Conservation (phyloP, 2,888 invertebrate species). For the Agrotis puta region DNA sequence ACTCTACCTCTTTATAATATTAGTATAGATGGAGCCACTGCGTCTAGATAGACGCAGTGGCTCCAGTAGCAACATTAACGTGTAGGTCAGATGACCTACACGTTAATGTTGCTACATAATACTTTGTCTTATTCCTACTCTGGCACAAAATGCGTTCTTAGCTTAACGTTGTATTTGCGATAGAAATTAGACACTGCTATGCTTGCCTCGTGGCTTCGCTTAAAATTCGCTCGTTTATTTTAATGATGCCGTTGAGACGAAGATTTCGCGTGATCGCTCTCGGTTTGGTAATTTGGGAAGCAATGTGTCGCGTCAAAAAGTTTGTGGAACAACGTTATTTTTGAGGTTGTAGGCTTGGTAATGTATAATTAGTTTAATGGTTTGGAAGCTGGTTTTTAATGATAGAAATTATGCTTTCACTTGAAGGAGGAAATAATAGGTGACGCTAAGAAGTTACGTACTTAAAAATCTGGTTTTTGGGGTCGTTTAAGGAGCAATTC, state of each 20-base stretch:
- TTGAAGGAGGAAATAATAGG: not conserved
- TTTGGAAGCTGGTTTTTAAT: conserved; percentile 11
- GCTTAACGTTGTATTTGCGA: conserved; percentile 48
- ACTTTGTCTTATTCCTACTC: conserved; percentile 43
- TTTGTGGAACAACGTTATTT: conserved; percentile 45
- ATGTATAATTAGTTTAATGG: conserved; percentile 24
- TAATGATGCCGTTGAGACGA: conserved; percentile 58
- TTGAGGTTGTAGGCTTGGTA: conserved; percentile 15
- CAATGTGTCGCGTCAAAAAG: conserved; percentile 54
- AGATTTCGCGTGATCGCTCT: conserved; percentile 58
- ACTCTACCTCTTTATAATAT: too few species aligned
- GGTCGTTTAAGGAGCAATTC: too few species aligned
- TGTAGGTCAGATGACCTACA: too few species aligned
- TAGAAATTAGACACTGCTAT: conserved; percentile 49
- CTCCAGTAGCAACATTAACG: too few species aligned
- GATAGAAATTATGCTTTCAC: conserved; percentile 5
- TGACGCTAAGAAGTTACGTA: too few species aligned
- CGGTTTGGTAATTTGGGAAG: conserved; percentile 49
- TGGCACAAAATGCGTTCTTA: conserved; percentile 13
- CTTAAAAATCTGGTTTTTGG: too few species aligned
- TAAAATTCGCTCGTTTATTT: conserved; percentile 62
- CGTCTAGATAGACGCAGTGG: too few species aligned
- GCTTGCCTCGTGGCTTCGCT: conserved; percentile 48
- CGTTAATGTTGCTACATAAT: too few species aligned
- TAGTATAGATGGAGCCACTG: too few species aligned